phyloP scores from a whole-genome alignment of 2,888 invertebrate genomes.

The Agonopterix heracliana region DNA sequence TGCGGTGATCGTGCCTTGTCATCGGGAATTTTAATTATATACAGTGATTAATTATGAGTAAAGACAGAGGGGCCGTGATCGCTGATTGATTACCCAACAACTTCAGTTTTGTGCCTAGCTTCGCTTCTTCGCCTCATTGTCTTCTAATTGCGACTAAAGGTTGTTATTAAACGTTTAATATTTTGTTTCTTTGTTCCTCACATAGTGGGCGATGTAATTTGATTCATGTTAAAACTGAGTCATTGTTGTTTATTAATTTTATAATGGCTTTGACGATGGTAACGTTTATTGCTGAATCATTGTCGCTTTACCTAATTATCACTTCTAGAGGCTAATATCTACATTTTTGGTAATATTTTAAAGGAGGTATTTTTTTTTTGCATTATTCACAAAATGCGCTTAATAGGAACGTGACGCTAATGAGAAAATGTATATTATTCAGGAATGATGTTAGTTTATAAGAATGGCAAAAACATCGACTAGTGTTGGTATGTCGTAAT shows the following conservation, averaged over 20 bases:
- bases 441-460: too few relatives aligned
- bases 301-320: conserved; percentile 25
- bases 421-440: too few relatives aligned
- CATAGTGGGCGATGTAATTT: conserved; percentile 58
- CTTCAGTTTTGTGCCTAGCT: conserved; percentile 38
- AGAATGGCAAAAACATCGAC: too few relatives aligned
- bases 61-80: conserved; percentile 46
- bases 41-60: conserved; percentile 70
- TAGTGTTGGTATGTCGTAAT: too few relatives aligned
- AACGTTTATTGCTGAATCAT: conserved; percentile 47
- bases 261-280: conserved; percentile 45
- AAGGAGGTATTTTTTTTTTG: background rate
- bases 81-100: conserved; percentile 67
- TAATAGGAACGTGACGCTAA: too few relatives aligned
- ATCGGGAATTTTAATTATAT: conserved; percentile 73
- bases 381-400: too few relatives aligned
- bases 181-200: conserved; percentile 59
- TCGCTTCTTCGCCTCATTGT: conserved; percentile 54
- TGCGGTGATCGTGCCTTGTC: conserved; percentile 63
- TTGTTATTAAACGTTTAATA: conserved; percentile 36
- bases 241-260: conserved; percentile 67
- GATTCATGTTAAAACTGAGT: conserved; percentile 60
- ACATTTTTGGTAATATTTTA: background rate
- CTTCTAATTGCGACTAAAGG: conserved; percentile 68
- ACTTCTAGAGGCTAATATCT: background rate